Evolutionary conservation across 2,888 invertebrate species (phyloP).

Genomic region (Aplocera efformata): DNA sequence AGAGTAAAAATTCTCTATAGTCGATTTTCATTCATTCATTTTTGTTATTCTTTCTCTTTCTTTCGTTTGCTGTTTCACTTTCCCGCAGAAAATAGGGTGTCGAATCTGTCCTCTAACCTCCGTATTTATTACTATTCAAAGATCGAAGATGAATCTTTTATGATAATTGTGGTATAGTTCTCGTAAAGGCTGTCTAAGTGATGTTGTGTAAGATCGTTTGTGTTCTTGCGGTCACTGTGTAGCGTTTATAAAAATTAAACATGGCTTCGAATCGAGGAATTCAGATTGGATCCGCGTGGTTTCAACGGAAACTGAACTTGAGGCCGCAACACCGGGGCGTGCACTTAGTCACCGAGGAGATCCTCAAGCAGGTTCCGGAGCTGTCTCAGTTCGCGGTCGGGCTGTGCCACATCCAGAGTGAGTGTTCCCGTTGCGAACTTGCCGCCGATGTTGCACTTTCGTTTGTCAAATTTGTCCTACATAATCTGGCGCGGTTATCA

Average conservation of each 20-base stretch:
- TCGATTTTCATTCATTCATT: too few species aligned
- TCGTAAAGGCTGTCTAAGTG: constrained; percentile 78
- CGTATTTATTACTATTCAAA: constrained; percentile 77
- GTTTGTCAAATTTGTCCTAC: constrained; percentile 58
- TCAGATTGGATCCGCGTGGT: constrained; percentile 98
- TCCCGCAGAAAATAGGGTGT: constrained; percentile 82
- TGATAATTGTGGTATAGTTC: constrained; percentile 84
- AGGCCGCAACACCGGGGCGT: constrained; percentile 98
- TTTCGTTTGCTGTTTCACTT: constrained; percentile 74
- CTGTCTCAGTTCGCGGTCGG: constrained; percentile 96
- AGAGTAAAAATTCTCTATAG: too few species aligned
- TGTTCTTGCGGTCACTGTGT: constrained; percentile 76
- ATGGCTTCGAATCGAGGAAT: constrained; percentile 95
- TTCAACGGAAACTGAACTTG: constrained; percentile 97
- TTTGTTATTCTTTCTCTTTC: constrained; percentile 68
- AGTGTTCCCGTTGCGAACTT: constrained; percentile 75
- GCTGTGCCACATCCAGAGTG: constrained; percentile 98
- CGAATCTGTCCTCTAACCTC: constrained; percentile 80
- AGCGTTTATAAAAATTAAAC: constrained; percentile 81
- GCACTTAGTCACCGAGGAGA: constrained; percentile 98
- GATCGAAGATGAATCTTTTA: constrained; percentile 83
- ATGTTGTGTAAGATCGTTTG: constrained; percentile 79
- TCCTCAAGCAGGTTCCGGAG: constrained; percentile 96
- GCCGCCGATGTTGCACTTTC: constrained; percentile 66
- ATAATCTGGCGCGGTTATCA: constrained; percentile 41